Evolutionary conservation across 2,888 invertebrate genomes (phyloP).

Genomic region (Teinopalpus imperialis): DNA sequence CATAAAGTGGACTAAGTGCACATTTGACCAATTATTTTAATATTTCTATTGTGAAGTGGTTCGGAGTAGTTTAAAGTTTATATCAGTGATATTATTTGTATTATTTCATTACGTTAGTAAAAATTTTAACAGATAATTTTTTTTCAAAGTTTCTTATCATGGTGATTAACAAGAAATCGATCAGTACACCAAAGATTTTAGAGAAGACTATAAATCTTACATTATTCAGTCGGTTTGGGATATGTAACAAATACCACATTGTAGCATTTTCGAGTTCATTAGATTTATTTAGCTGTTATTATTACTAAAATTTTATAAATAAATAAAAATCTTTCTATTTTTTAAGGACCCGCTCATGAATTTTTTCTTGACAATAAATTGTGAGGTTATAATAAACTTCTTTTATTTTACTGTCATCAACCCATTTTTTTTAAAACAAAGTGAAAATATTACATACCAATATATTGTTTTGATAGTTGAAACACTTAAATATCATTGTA

Average conservation of each 20-base stretch:
- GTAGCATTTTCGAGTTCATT: conserved; percentile 22
- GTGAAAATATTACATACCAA: no score
- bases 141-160: conserved; percentile 17
- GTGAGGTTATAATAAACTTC: conserved; percentile 46
- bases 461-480: no score
- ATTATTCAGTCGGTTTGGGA: conserved; percentile 7
- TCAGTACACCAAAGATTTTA: conserved; percentile 47
- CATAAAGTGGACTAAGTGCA: conserved; percentile 37
- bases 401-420: conserved; percentile 38
- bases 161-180: conserved; percentile 27
- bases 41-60: conserved; percentile 30
- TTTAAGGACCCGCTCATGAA: conserved; percentile 50
- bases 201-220: conserved; percentile 25
- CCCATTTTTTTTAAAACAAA: no score
- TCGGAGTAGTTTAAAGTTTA: conserved; percentile 46
- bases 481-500: no score
- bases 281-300: conserved; percentile 28
- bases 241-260: conserved; percentile 22
- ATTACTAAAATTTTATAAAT: conserved; percentile 30
- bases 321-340: conserved; percentile 33
- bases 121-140: conserved; percentile 29
- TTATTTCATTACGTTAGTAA: conserved; percentile 43
- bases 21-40: conserved; percentile 35
- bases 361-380: conserved; percentile 55
- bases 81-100: conserved; percentile 70